These are phyloP conservation scores for Fissipunctia ypsillon DNA, from an alignment of 2,888 invertebrate genomes.

Conservation along the genomic window DNA sequence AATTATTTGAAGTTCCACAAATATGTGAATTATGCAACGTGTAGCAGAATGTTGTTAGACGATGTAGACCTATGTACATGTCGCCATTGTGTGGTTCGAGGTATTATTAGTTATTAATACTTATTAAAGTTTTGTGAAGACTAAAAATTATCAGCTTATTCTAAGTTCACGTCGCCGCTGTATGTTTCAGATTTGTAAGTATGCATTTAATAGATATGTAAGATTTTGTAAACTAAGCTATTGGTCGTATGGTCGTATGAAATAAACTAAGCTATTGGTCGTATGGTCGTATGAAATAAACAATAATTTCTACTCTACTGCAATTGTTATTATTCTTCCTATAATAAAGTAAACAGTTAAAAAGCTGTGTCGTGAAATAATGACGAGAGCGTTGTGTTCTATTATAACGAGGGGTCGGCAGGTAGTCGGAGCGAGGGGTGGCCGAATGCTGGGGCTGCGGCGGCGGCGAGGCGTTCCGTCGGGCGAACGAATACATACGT, in stretches of 20 bases:
- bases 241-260: conserved; percentile 36
- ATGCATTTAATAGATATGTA: conserved; percentile 60
- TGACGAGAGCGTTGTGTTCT: conserved; percentile 28
- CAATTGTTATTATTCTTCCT: conserved; percentile 22
- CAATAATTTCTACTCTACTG: conserved; percentile 41
- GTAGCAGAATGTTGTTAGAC: background rate
- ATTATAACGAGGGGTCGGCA: conserved; percentile 14
- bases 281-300: conserved; percentile 58
- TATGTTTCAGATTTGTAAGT: conserved; percentile 56
- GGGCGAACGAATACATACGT: no score
- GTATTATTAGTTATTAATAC: conserved; percentile 14
- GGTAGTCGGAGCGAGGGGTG: background rate
- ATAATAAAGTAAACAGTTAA: background rate
- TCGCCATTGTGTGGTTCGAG: conserved; percentile 1
- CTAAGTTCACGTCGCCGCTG: conserved; percentile 27
- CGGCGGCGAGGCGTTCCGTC: no score
- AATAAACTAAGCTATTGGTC: conserved; percentile 54
- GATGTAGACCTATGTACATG: background rate
- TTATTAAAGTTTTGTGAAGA: conserved; percentile 5
- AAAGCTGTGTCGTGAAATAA: conserved; percentile 19
- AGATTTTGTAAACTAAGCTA: conserved; percentile 55
- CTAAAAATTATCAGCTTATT: background rate
- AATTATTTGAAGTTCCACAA: conserved; percentile 2
- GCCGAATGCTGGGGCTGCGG: background rate
- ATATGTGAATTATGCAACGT: background rate